Evolutionary conservation across 1,140 invertebrate species (phyloP), one percentile per base, ranked within the genome.

Genomic region (Diachasma alloeum): DNA sequence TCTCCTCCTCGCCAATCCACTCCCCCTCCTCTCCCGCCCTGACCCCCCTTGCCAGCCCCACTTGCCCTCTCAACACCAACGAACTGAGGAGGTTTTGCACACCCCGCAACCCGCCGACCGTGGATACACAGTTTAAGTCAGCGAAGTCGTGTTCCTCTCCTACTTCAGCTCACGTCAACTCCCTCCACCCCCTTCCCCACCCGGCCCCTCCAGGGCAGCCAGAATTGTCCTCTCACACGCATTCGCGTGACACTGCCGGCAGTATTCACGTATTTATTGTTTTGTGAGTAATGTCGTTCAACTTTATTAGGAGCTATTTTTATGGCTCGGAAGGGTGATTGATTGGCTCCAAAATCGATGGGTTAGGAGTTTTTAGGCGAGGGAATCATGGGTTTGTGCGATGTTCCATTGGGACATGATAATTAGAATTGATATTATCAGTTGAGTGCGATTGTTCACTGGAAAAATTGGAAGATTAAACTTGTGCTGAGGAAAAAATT

Each of bases 1-100:
- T 69, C 68, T 24, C 26, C 48, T 71, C 53, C 48, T 75, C 63
- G 79, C 72, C 75, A 63, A 17, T 37, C 26, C 22, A 15, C 73
- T 68, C 31, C 31, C 31, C 31, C 31, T 31, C 6, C 31, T 31
- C 2, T 31, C 6, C 31, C 31, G 31, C 31, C 2, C 31, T 31
- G 31, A 63, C 26, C 46, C 31, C 24, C 22, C 73, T 42, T 15
- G 48, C 78, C 56, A 66, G 17, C 59, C 69, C 59, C 75, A 46
- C 78, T 72, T 76, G 63, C 15, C 74, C 79, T 31, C 2, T 6
- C 31, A 31, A n/a, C n/a, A n/a, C n/a, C 31, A 31, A 31, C 31
- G 31, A 31, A 31, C 31, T 31, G 31, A 31, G 31, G 31, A 31
- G 2, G 31, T 31, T 31, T 31, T 31, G 31, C 31, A 31, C 31